Evolutionary conservation across 92 coral and sea anemone genomes (phyloP).

Genomic region (Epizoanthus rinbou): DNA sequence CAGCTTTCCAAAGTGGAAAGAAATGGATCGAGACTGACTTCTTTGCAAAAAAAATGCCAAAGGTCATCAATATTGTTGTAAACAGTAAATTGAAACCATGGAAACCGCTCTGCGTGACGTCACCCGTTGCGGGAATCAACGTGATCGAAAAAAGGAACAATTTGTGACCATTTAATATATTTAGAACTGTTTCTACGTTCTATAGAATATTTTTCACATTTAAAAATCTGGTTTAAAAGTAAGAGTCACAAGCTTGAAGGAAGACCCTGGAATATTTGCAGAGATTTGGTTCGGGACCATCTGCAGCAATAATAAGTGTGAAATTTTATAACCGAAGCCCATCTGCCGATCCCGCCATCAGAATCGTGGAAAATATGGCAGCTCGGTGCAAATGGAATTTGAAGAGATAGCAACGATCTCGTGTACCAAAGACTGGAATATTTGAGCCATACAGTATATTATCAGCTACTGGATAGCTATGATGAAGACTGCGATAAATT

Average conservation of each 20-base stretch:
- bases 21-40: neutral
- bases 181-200: neutral
- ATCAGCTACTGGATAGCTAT: constrained; percentile 35
- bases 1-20: neutral
- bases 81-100: constrained; percentile 64
- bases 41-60: constrained; percentile 4
- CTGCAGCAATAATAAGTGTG: neutral
- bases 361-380: constrained; percentile 23
- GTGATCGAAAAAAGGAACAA: constrained; percentile 52
- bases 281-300: neutral
- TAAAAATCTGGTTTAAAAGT: neutral
- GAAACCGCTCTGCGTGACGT: constrained; percentile 82
- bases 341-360: constrained; percentile 8
- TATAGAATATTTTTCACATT: neutral
- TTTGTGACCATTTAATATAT: constrained; percentile 17
- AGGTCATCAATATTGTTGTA: constrained; percentile 53
- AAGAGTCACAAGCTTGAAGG: neutral
- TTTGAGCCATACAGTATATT: constrained; percentile 10
- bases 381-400: constrained; percentile 80
- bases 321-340: neutral
- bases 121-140: constrained; percentile 62
- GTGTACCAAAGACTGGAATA: constrained; percentile 1
- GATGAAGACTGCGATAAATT: constrained; percentile 3
- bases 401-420: constrained; percentile 41
- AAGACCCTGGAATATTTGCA: neutral